Evolutionary conservation across 2,113 vertebrate genomes (phyloP).

Genomic region (Melanostigma gelatinosum): DNA sequence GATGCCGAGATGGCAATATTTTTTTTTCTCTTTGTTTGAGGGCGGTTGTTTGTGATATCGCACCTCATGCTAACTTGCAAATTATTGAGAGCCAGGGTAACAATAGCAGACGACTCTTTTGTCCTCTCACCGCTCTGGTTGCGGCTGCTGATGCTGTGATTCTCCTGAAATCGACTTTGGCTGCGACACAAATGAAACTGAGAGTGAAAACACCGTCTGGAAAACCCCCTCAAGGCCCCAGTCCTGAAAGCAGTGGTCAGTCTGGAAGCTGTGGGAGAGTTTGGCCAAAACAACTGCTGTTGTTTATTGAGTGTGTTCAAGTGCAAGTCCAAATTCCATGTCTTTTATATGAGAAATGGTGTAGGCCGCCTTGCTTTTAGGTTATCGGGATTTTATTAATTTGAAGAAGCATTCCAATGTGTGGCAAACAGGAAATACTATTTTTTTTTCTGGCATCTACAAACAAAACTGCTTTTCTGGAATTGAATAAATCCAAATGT

Average conservation of each 20-base stretch:
- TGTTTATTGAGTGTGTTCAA: constrained; percentile 16
- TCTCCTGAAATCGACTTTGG: constrained; percentile 64
- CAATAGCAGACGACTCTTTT: constrained; percentile 73
- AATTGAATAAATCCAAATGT: background rate
- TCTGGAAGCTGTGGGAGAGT: constrained; percentile 60
- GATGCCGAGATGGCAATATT: constrained; percentile 63
- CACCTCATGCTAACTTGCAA: constrained; percentile 81
- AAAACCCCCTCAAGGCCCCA: constrained; percentile 62
- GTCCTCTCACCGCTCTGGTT: constrained; percentile 73
- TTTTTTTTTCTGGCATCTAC: background rate
- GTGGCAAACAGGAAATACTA: background rate
- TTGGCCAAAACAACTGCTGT: constrained; percentile 48
- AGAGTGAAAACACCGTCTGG: constrained; percentile 66
- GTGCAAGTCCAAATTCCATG: background rate
- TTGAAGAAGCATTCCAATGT: background rate
- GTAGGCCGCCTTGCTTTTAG: background rate
- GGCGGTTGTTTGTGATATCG: constrained; percentile 73
- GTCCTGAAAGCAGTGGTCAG: constrained; percentile 59
- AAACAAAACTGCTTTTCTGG: background rate
- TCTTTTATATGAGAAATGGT: background rate
- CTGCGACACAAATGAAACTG: constrained; percentile 59
- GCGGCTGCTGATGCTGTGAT: constrained; percentile 68
- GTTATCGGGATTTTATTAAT: background rate
- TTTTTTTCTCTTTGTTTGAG: constrained; percentile 45
- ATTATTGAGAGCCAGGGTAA: constrained; percentile 77